These are phyloP conservation scores for Theocolax elegans DNA, from an alignment of 1,140 invertebrate genomes.

Conservation along the genomic window DNA sequence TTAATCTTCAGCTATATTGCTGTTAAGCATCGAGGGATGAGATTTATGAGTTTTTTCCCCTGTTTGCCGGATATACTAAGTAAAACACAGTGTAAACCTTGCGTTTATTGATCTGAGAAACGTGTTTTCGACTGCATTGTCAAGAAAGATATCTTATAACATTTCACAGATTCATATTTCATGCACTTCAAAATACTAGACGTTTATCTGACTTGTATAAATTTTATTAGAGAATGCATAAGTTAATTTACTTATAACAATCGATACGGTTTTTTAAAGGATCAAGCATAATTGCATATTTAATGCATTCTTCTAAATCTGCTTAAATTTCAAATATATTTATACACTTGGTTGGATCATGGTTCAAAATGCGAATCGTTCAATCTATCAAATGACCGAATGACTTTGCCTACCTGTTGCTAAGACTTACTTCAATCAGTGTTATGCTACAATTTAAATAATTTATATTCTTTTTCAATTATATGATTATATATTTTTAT, in stretches of 20 bases:
- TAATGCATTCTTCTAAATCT: not conserved
- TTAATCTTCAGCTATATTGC: slow-evolving; percentile 37
- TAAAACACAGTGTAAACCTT: slow-evolving; percentile 2
- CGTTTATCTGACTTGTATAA: not conserved
- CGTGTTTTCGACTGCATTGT: not conserved
- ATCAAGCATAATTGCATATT: not conserved
- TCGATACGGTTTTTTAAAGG: not conserved
- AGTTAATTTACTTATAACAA: not conserved
- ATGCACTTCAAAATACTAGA: not conserved
- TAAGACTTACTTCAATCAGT: too few species aligned
- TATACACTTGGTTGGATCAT: too few species aligned
- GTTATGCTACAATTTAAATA: too few species aligned
- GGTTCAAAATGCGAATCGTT: too few species aligned
- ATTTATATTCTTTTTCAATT: too few species aligned
- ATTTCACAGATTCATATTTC: slow-evolving; percentile 1
- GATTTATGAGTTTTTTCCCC: slow-evolving; percentile 34
- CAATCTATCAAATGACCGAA: too few species aligned
- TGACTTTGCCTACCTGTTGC: too few species aligned
- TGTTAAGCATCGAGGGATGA: slow-evolving; percentile 27
- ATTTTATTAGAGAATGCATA: not conserved
- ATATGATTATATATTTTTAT: too few species aligned
- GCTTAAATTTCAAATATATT: too few species aligned
- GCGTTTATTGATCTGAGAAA: slow-evolving; percentile 9
- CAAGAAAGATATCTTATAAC: not conserved
- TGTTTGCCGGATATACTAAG: not conserved